Conservation (phyloP, 2,797 vertebrate genomes). For the Macropodus opercularis region DNA sequence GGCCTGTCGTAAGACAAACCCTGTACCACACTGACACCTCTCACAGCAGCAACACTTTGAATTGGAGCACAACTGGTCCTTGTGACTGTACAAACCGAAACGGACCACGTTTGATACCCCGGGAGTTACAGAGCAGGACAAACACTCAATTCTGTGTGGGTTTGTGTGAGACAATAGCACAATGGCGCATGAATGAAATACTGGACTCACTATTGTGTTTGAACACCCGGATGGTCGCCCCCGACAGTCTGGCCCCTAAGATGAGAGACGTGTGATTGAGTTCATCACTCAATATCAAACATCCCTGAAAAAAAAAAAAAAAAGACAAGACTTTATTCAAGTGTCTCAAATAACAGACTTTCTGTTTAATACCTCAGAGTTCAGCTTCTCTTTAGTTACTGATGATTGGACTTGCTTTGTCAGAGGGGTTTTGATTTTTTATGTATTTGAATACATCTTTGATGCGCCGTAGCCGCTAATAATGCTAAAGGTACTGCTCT, state of each 20-base stretch:
- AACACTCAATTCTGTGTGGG: neutral
- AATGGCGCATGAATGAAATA: neutral
- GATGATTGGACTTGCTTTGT: too few relatives aligned
- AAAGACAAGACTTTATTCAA: conserved; percentile 9
- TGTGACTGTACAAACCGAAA: conserved; percentile 19
- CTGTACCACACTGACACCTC: conserved; percentile 35
- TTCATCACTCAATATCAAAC: conserved; percentile 95
- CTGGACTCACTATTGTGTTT: conserved; percentile 94
- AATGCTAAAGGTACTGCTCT: too few relatives aligned
- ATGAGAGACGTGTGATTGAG: conserved; percentile 93
- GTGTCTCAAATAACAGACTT: neutral
- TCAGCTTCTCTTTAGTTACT: too few relatives aligned
- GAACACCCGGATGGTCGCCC: conserved; percentile 90
- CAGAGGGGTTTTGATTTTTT: too few relatives aligned
- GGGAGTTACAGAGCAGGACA: neutral
- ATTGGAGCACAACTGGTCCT: conserved; percentile 1
- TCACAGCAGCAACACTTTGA: conserved; percentile 33
- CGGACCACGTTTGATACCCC: neutral
- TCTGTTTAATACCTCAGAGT: too few relatives aligned
- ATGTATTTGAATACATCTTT: too few relatives aligned
- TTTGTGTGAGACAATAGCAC: neutral
- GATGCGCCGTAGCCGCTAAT: too few relatives aligned
- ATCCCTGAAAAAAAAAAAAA: conserved; percentile 82
- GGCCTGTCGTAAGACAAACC: conserved; percentile 62
- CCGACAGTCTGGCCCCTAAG: conserved; percentile 91